Evolutionary conservation across 1,140 invertebrate species (phyloP), one percentile per base, ranked within the genome.

Genomic region (Polypedilum pembai): DNA sequence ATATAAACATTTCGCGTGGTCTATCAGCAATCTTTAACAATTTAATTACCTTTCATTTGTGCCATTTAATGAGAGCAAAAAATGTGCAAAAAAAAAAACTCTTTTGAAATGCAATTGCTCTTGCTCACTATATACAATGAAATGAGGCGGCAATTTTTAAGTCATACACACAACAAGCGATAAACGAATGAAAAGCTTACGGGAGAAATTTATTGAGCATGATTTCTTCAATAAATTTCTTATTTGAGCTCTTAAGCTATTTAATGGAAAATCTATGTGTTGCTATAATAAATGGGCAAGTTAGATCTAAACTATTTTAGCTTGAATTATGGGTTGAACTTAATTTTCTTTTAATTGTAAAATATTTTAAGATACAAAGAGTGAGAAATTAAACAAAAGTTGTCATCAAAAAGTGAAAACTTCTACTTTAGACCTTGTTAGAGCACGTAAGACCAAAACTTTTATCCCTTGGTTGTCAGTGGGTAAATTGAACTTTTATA

Each of bases 1-100:
- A 33, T 33, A 33, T 3, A 33, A 33, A 56, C 45, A 56, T 56
- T 56, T 56, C 45, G 45, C 45, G 45, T 56, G 45, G 45, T 56
- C 15, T 20, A 69, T 69, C 65, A 21, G 20, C 17, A 18, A 69
- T 69, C 65, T 56, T 56, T 69, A 69, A 69, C 65, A 69, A 20
- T 69, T 69, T 69, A 69, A 69, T 69, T 69, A 69, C 65, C 20
- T 69, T 69, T 69, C 65, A 69, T 69, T 69, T 69, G 65, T 69
- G 65, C 65, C 17, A 69, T 21, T 56, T 56, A 56, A n/a, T n/a
- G 8, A 12, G 15, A 45, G 41, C 41, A 12, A 8, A 5, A 10
- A 45, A 8, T 56, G 45, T 56, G 45, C 45, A 56, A 3, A n/a
- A n/a, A n/a, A 33, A 33, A 56, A 45, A 45, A 45, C 41, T 56